These are phyloP conservation scores for Athetis lepigone DNA, from an alignment of 2,888 invertebrate genomes.

Conservation along the genomic window DNA sequence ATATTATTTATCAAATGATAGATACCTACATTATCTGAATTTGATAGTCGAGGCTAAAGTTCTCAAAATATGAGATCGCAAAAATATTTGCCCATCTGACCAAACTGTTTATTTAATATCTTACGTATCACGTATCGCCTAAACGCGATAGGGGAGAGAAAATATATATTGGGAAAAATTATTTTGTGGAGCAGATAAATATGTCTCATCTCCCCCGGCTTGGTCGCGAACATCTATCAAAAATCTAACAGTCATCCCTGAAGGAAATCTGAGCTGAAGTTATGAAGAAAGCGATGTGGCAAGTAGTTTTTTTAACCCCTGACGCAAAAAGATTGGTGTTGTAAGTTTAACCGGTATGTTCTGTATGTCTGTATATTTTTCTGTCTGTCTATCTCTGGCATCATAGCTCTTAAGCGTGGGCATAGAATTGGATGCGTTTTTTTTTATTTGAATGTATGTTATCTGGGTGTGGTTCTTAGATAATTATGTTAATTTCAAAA, in stretches of 20 bases:
- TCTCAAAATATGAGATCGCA: constrained; percentile 33
- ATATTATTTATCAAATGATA: constrained; percentile 1
- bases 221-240: constrained; percentile 76
- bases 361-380: too few relatives aligned
- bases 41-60: constrained; percentile 18
- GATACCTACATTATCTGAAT: not conserved
- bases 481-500: too few relatives aligned
- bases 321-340: too few relatives aligned
- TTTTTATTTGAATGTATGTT: too few relatives aligned
- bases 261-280: constrained; percentile 62
- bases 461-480: too few relatives aligned
- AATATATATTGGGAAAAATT: constrained; percentile 77
- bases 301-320: too few relatives aligned
- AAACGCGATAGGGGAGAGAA: constrained; percentile 55
- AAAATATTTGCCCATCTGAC: constrained; percentile 64
- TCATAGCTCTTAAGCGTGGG: too few relatives aligned
- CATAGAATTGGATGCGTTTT: too few relatives aligned
- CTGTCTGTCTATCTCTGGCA: too few relatives aligned
- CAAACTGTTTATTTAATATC: constrained; percentile 66
- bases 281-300: constrained; percentile 43
- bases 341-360: too few relatives aligned
- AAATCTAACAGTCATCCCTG: constrained; percentile 76
- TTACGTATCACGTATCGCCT: constrained; percentile 63
- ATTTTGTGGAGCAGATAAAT: constrained; percentile 79
- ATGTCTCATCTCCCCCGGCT: constrained; percentile 67